These are phyloP conservation scores for Ferrisia virgata DNA, from an alignment of 2,888 invertebrate species.

Conservation along the genomic window DNA sequence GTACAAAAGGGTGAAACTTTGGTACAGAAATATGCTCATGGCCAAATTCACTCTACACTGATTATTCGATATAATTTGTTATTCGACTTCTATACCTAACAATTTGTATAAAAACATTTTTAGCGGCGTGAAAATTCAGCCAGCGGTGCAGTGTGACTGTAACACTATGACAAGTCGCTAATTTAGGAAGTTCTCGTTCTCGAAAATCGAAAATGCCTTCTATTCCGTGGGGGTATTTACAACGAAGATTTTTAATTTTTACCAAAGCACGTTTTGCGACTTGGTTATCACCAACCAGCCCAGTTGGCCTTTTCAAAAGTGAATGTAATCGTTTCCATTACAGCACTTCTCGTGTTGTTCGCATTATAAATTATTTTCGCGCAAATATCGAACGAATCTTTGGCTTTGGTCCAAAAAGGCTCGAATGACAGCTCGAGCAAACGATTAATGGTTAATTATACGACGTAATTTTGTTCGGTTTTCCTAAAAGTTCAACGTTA, in stretches of 20 bases:
- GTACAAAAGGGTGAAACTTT: too few relatives aligned
- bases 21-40: too few relatives aligned
- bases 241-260: not conserved
- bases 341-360: not conserved
- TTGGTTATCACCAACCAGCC: not conserved
- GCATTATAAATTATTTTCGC: not conserved
- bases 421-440: not conserved
- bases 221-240: too few relatives aligned
- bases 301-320: not conserved
- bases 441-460: not conserved
- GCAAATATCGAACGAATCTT: not conserved
- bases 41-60: too few relatives aligned
- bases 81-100: too few relatives aligned
- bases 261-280: not conserved
- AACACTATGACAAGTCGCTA: too few relatives aligned
- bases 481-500: not conserved
- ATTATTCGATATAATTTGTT: too few relatives aligned
- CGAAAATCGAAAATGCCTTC: too few relatives aligned
- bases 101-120: too few relatives aligned
- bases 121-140: too few relatives aligned
- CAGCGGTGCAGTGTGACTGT: too few relatives aligned
- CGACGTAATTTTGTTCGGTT: not conserved
- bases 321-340: not conserved
- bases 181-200: too few relatives aligned
- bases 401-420: not conserved